Evolutionary conservation across 2,888 invertebrate species (phyloP), one percentile per base, ranked within the genome.

Genomic region (Drosophila meridionalis): DNA sequence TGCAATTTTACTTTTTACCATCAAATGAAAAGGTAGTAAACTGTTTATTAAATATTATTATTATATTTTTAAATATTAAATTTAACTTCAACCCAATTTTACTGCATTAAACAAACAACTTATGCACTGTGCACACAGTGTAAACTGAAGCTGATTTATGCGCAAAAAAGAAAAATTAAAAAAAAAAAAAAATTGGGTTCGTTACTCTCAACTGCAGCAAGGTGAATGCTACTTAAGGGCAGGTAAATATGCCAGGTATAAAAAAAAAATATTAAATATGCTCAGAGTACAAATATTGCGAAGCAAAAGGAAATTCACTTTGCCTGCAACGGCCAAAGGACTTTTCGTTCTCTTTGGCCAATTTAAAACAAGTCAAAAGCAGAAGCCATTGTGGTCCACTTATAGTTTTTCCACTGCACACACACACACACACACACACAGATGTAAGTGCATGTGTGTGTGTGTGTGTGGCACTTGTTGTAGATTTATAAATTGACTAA

Each of bases 61-160:
- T 32, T 5, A 32, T 32, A 32, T 32, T 32, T 32, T 32, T 20
- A 20, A 32, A 32, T 32, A 32, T 32, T 32, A 32, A 32, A 32
- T 32, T 32, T 32, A 0, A 20, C 20, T 20, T 20, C 20, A 20
- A 20, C 20, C 20, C 20, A 20, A 20, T 20, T 20, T 52, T 20
- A 0, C 14, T 8, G 11, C 34, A 34, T n/a, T 20, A 6, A 6
- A 3, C 8, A 36, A 34, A 20, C n/a, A 58, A 43, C 40, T 58
- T 34, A 26, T 58, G 55, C 34, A 36, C 43, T 55, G 50, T 40
- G 56, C 28, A 38, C 34, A 34, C 40, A 53, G 57, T 65, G 82
- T 56, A 82, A 83, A 55, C 45, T 42, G 71, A 88, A 43, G 28
- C 75, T 69, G 62, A 86, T 52, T 55, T 64, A 47, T 58, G 45